Evolutionary conservation across 64 coral and sea anemone species (phyloP).

Genomic region (Porites lutea): DNA sequence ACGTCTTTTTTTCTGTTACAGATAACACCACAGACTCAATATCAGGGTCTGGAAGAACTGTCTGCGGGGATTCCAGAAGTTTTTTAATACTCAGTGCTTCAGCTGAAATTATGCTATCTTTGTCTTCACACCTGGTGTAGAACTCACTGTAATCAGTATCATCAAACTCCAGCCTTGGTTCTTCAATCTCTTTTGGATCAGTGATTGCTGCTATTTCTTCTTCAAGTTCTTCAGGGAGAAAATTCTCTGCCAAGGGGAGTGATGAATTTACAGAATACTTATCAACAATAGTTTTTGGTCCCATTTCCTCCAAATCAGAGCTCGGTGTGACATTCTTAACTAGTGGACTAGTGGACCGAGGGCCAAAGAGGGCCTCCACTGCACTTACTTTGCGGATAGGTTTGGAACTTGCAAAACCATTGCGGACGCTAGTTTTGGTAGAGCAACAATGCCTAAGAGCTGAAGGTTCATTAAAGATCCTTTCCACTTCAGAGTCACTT

Average conservation of each 20-base stretch:
- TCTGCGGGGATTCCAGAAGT: constrained; percentile 38
- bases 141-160: constrained; percentile 68
- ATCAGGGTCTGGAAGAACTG: constrained; percentile 53
- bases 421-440: neutral
- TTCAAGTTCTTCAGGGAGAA: constrained; percentile 20
- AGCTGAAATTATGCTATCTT: constrained; percentile 57
- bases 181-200: constrained; percentile 17
- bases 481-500: constrained; percentile 49
- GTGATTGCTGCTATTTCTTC: neutral
- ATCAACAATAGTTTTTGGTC: neutral
- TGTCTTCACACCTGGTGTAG: constrained; percentile 62
- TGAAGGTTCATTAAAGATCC: neutral
- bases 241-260: neutral
- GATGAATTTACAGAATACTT: constrained; percentile 39
- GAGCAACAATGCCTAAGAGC: too few relatives aligned
- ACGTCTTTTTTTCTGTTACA: constrained; percentile 16
- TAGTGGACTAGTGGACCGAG: neutral
- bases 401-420: neutral
- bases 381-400: constrained; percentile 10
- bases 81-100: constrained; percentile 77
- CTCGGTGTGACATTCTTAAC: neutral
- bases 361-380: constrained; percentile 36
- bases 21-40: constrained; percentile 37
- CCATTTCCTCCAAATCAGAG: neutral
- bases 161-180: constrained; percentile 69